Percentiles rank a stretch among this genome's conserved stretches.
Evolutionary conservation across 2,113 vertebrate species (phyloP).

Genomic region (Morone chrysops): DNA sequence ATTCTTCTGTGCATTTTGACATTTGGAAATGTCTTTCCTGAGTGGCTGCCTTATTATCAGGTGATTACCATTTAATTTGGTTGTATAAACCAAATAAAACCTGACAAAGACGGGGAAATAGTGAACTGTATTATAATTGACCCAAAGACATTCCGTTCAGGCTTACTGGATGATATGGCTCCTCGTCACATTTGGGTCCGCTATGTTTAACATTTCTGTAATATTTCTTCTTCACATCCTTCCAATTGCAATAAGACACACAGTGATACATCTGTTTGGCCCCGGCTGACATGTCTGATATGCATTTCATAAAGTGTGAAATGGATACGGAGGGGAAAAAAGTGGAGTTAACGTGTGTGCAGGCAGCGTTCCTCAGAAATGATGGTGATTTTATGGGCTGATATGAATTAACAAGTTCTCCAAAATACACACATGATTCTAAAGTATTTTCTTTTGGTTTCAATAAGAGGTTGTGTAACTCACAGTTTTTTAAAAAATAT

Average conservation of each 20-base stretch:
- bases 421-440: slow-evolving; percentile 4
- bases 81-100: slow-evolving; percentile 43
- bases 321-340: slow-evolving; percentile 16
- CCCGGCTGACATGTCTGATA: slow-evolving; percentile 19
- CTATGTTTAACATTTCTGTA: slow-evolving; percentile 45
- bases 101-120: not conserved
- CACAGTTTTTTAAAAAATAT: not conserved
- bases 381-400: slow-evolving; percentile 33
- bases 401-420: slow-evolving; percentile 38
- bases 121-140: not conserved
- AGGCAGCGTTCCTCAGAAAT: slow-evolving; percentile 12
- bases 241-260: slow-evolving; percentile 28
- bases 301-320: slow-evolving; percentile 41
- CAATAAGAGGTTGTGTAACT: not conserved
- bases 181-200: slow-evolving; percentile 25
- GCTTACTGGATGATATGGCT: slow-evolving; percentile 27
- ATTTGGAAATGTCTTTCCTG: not conserved
- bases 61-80: slow-evolving; percentile 41
- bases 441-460: slow-evolving; percentile 18
- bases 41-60: slow-evolving; percentile 44
- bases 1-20: slow-evolving; percentile 48
- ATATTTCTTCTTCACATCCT: slow-evolving; percentile 24
- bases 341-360: slow-evolving; percentile 7
- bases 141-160: slow-evolving; percentile 7
- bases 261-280: slow-evolving; percentile 49